Base-by-base conservation (phyloP, 2,888 invertebrate species). In the Leucoma salicis region DNA sequence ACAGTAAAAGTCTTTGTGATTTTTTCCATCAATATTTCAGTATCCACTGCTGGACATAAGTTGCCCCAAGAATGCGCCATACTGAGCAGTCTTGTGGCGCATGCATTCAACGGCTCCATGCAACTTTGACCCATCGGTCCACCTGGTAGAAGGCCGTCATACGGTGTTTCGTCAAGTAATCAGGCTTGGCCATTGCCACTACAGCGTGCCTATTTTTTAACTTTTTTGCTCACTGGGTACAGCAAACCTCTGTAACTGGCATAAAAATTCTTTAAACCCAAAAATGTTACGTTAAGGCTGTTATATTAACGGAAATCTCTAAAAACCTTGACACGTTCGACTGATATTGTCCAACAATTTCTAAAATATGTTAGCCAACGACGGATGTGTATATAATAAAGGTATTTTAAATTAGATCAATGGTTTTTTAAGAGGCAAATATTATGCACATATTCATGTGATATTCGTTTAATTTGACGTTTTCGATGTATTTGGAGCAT, bases 341-440 rank as follows among this genome's bases (percentile, higher is more conserved):
- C 53, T 50, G 42, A 42, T 41, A 35, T 38, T 43, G 11, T 25
- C 18, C 8, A 27, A n/a, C n/a, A 11, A n/a, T 27, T 27, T 27
- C 5, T 28, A 18, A 37, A 29, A 6, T 14, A 29, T 38, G 46
- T 43, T 39, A 25, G 16, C 34, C 14, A 31, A 58, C 46, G 47
- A 53, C 63, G 58, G 62, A 63, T 60, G 56, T 53, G 35, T 39
- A 53, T 48, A 63, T 57, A 54, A 56, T 54, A 42, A 35, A 18
- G 14, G 4, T 43, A 39, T 39, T 16, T 12, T 36, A 37, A 52
- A 50, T 49, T 46, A 37, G 63, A 46, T 44, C 35, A 53, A 59
- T 48, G 51, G 55, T 60, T 62, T 57, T 53, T 38, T 44, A 15
- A 31, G 7, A 14, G 36, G 31, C 12, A 10, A 25, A 38, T 53